Base-by-base conservation (phyloP, 2,113 vertebrate species). In the Sardina pilchardus region DNA sequence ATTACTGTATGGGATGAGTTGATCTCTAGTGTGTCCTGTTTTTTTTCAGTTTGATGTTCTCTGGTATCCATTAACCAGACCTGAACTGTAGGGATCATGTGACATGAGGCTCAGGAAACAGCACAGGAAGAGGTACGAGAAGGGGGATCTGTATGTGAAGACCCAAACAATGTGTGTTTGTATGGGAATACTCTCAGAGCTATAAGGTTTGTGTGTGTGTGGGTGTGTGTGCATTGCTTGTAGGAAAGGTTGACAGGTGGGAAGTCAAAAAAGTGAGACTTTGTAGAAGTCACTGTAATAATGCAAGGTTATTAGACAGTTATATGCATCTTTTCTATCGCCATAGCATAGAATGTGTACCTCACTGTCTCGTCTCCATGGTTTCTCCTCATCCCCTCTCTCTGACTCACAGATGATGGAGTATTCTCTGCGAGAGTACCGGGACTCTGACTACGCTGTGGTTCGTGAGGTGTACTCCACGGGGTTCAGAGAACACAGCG, bases 401-500 rank as follows among this genome's bases (percentile, higher is more conserved):
- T 81, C 63, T 36, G 6, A n/a, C 34, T 63, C 67, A 75, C 42
- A 88, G 83, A 89, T 16, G 82, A 90, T 16, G 80, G 47, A 81
- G 67, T 87, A 36, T 75, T 50, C 48, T 78, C 87, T 87, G 56
- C 81, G 84, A n/a, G 67, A 84, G 81, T 88, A 87, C 89, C 67
- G 4, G 75, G 85, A 91, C 39, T 48, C 81, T 17, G 85, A 91
- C 89, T 90, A 88, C 0, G 89, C 91, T 0, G 87, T 83, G 0
- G 93, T 91, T 48, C 88, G 93, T 0, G 91, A 92, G 2, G 36
- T 95, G 17, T 94, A 93, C 0, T 87, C 91, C 21, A 82, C 89
- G 0, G 90, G 90, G 4, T 93, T 95, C 89, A 90, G 89, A 39
- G 94, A 94, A 80, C 90, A 94, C 0, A 87, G 87, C 0, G 88